A percentile compares a stretch with the other conserved stretches of the same genome.
Evolutionary conservation across 2,888 invertebrate genomes (phyloP).

Genomic region (Xylota sylvarum): DNA sequence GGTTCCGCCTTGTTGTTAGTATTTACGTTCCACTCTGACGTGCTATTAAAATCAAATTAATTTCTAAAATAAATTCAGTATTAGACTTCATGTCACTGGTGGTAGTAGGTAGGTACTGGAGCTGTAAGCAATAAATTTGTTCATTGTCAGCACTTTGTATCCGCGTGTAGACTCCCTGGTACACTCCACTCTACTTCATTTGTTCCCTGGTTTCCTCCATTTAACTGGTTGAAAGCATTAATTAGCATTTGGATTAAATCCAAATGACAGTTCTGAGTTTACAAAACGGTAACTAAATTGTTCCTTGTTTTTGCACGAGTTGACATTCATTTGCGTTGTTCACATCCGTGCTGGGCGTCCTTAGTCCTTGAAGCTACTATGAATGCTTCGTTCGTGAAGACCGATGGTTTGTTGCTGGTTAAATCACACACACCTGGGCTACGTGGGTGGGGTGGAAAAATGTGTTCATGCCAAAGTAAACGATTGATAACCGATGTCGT

Average conservation of each 20-base stretch:
- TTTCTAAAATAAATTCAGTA: constrained; percentile 19
- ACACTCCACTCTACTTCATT: no score
- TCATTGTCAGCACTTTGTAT: constrained; percentile 32
- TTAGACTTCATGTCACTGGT: not conserved
- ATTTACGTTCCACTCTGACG: constrained; percentile 18
- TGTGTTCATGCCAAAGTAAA: not conserved
- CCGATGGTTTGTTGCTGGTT: not conserved
- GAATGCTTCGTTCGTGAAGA: not conserved
- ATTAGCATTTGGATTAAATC: constrained; percentile 67
- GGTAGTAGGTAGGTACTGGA: not conserved
- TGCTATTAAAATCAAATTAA: constrained; percentile 36
- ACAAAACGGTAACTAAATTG: constrained; percentile 40
- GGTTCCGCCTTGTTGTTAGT: not conserved
- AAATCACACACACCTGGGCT: not conserved
- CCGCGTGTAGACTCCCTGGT: not conserved
- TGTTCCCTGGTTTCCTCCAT: constrained; percentile 32
- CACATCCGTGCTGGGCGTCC: constrained; percentile 13
- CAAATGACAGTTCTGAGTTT: constrained; percentile 52
- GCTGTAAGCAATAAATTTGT: constrained; percentile 11
- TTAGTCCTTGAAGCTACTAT: constrained; percentile 7
- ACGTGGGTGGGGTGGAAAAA: not conserved
- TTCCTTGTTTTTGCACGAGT: constrained; percentile 44
- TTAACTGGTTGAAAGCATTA: constrained; percentile 58
- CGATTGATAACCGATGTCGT: constrained; percentile 31
- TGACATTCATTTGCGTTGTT: constrained; percentile 61